A percentile compares a stretch with the other conserved stretches of the same genome.
Conservation (phyloP, 2,888 invertebrate species). For the Malachius bipustulatus region DNA sequence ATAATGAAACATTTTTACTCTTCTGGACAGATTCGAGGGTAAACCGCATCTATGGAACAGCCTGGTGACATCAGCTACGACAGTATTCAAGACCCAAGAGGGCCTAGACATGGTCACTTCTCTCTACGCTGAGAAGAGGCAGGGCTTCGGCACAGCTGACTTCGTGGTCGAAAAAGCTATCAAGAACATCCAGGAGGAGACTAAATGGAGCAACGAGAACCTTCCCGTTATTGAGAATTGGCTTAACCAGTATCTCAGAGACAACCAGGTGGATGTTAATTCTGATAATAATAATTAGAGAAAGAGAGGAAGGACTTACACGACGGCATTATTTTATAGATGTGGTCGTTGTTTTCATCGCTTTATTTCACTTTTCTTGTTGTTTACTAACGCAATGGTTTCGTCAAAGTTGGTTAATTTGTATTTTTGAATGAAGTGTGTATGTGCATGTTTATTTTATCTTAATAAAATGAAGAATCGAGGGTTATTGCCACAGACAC, state of each 20-base stretch:
- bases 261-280: slow-evolving; percentile 23
- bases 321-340: no score
- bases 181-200: slow-evolving; percentile 60
- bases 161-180: slow-evolving; percentile 61
- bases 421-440: no score
- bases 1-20: slow-evolving; percentile 10
- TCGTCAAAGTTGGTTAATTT: no score
- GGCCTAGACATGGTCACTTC: slow-evolving; percentile 58
- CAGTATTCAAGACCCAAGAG: slow-evolving; percentile 61
- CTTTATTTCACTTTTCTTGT: no score
- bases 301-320: no score
- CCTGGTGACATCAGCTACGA: slow-evolving; percentile 60
- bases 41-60: slow-evolving; percentile 67
- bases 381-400: no score
- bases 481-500: no score
- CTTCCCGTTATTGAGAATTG: slow-evolving; percentile 62
- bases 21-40: slow-evolving; percentile 45
- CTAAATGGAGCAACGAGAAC: slow-evolving; percentile 65
- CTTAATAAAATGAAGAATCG: no score
- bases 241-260: slow-evolving; percentile 47
- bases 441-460: no score
- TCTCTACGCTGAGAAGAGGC: slow-evolving; percentile 49
- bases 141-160: slow-evolving; percentile 61
- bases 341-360: no score
- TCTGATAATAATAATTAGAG: no score